Conservation (phyloP, 2,797 vertebrate species). For the Columba guinea region DNA sequence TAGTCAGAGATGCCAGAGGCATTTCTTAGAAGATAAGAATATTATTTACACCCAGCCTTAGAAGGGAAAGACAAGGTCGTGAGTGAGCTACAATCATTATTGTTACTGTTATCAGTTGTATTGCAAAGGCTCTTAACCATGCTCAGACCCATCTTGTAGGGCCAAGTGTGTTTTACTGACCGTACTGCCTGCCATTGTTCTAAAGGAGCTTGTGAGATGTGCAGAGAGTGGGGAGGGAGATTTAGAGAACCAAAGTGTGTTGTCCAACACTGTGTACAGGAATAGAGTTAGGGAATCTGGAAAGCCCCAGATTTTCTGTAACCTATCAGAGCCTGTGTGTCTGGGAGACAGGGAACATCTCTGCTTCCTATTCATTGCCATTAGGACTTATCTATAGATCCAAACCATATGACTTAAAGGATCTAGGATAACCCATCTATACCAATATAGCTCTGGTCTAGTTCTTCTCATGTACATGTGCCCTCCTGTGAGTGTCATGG, state of each 20-base stretch:
- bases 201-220: background rate
- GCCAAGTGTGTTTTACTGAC: background rate
- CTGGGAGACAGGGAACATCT: background rate
- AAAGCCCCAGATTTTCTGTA: background rate
- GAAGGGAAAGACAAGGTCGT: constrained; percentile 30
- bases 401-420: background rate
- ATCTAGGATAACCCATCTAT: background rate
- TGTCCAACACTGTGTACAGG: too few species aligned
- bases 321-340: accelerated
- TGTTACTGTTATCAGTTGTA: constrained; percentile 29
- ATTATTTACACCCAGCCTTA: constrained; percentile 18
- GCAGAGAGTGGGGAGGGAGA: background rate
- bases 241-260: background rate
- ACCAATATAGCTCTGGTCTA: background rate
- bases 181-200: background rate
- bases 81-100: constrained; percentile 2
- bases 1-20: constrained; percentile 51
- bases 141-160: background rate
- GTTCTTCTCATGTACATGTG: background rate
- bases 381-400: background rate
- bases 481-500: background rate
- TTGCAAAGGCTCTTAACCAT: background rate
- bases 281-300: background rate
- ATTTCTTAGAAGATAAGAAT: constrained; percentile 60
- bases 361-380: background rate